These are phyloP conservation scores for Monoplex corrugatus DNA, from an alignment of 2,888 invertebrate genomes.

Conservation along the genomic window DNA sequence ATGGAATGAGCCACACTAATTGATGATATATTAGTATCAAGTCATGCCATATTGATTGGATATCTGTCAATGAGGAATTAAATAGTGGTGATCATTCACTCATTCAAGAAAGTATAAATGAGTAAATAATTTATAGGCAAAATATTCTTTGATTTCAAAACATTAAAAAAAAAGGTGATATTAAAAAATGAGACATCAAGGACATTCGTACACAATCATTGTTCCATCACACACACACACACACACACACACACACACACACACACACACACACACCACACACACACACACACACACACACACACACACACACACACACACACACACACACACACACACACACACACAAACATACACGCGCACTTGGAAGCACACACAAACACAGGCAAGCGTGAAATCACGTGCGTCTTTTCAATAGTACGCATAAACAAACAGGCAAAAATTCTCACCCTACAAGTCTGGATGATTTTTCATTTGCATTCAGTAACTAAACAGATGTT, in stretches of 20 bases:
- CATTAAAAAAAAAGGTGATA: too few species aligned
- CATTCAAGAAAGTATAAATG: background rate
- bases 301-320: background rate
- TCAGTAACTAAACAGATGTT: too few species aligned
- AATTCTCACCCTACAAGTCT: background rate
- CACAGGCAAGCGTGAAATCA: background rate
- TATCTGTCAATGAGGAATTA: too few species aligned
- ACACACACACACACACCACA: constrained; percentile 14
- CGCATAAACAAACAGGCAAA: constrained; percentile 16
- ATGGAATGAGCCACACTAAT: background rate
- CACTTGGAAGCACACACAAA: background rate
- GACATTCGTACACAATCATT: too few species aligned
- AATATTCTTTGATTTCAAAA: too few species aligned
- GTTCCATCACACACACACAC: background rate
- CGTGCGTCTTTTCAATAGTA: background rate
- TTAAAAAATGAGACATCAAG: background rate
- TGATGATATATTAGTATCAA: too few species aligned
- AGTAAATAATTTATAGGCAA: too few species aligned
- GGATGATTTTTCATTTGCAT: background rate
- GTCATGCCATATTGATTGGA: too few species aligned
- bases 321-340: background rate
- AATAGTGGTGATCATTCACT: background rate
- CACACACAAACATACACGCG: background rate
- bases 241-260: background rate
- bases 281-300: background rate